Percentiles rank a stretch among this genome's conserved stretches.
Conservation (phyloP, 2,888 invertebrate genomes). For the Andrena chrysosceles region DNA sequence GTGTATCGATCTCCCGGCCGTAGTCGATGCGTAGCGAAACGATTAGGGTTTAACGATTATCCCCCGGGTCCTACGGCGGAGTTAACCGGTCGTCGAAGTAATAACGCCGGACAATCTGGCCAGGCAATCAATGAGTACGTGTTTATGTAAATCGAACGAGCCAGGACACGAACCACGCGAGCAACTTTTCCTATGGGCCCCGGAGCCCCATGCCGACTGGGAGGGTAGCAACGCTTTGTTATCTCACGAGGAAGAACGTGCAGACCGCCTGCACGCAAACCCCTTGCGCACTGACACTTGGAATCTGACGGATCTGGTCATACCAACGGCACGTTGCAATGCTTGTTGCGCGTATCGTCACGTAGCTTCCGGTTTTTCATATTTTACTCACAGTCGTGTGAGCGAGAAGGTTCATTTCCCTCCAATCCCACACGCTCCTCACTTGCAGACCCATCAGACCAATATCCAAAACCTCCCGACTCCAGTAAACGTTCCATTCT, state of each 20-base stretch:
- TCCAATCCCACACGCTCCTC: no score
- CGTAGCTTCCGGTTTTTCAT: neutral
- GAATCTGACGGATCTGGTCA: conserved; percentile 45
- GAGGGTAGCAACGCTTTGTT: conserved; percentile 69
- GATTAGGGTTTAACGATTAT: conserved; percentile 72
- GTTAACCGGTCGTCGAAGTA: conserved; percentile 78
- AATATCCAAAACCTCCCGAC: neutral
- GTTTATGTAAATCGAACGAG: conserved; percentile 83
- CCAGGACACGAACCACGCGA: conserved; percentile 77
- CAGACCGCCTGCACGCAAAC: conserved; percentile 54
- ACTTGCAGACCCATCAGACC: neutral
- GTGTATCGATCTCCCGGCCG: conserved; percentile 51
- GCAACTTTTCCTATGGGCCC: conserved; percentile 69
- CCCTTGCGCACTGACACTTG: conserved; percentile 12
- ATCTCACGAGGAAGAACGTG: conserved; percentile 65
- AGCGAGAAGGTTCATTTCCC: no score
- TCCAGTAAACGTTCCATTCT: neutral
- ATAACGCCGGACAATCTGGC: conserved; percentile 79
- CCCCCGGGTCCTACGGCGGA: conserved; percentile 62
- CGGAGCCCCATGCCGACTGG: conserved; percentile 44
- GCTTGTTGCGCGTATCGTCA: neutral
- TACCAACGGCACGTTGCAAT: neutral
- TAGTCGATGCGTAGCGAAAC: conserved; percentile 61
- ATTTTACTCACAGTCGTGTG: neutral
- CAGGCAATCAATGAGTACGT: conserved; percentile 82